These are phyloP conservation scores for Apostichopus californicus DNA, from an alignment of 35 echinoderm and acorn worm species.

Conservation along the genomic window DNA sequence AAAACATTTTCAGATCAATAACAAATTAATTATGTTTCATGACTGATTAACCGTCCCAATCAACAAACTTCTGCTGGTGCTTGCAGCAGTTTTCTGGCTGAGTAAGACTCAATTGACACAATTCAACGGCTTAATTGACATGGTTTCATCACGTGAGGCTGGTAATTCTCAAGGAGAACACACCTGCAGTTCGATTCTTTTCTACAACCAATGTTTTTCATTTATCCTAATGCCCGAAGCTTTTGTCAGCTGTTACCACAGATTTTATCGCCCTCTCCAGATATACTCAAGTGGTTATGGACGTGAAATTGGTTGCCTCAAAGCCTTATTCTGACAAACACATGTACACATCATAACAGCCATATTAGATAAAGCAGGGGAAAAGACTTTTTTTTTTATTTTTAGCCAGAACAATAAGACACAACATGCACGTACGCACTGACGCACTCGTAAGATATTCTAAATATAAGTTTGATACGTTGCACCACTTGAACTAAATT, in stretches of 20 bases:
- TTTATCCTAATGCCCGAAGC: neutral
- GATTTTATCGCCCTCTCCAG: constrained; percentile 2
- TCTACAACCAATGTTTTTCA: neutral
- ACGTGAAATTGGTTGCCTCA: neutral
- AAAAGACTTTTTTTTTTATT: no score
- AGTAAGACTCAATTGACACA: constrained; percentile 36
- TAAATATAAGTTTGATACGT: no score
- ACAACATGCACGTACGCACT: no score
- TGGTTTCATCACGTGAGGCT: neutral
- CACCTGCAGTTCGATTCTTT: constrained; percentile 8
- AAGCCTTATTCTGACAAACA: neutral
- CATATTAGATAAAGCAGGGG: neutral
- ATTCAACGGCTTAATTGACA: constrained; percentile 25
- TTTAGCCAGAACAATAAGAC: no score
- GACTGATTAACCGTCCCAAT: neutral
- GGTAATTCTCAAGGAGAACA: neutral
- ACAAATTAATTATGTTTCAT: neutral
- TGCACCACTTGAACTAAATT: no score
- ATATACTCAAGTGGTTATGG: neutral
- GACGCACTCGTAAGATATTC: no score
- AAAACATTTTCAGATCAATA: no score
- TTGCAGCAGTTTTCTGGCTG: neutral
- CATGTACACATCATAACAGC: neutral
- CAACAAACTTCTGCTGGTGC: neutral
- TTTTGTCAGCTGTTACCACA: constrained; percentile 5